These are phyloP conservation scores for Heliopora coerulea DNA, from an alignment of 92 coral and sea anemone genomes.

Conservation along the genomic window DNA sequence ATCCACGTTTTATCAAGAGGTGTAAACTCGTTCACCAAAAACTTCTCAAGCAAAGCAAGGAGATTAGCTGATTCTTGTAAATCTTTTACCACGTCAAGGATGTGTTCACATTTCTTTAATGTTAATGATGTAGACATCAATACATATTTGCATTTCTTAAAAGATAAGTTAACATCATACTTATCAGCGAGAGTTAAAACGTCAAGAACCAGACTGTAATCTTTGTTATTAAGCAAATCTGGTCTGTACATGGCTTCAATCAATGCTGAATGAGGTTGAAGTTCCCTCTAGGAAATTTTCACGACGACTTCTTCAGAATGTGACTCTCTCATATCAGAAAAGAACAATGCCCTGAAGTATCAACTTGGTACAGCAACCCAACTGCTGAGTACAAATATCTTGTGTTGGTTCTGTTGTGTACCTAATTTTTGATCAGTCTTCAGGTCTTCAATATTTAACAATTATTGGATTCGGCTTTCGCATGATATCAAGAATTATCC, in stretches of 20 bases:
- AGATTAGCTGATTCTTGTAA: too few relatives aligned
- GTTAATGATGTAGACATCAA: conserved; percentile 8
- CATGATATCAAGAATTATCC: too few relatives aligned
- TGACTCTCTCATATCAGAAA: conserved; percentile 26
- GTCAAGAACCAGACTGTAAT: conserved; percentile 3
- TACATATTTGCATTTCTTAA: conserved; percentile 38
- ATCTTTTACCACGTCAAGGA: background rate
- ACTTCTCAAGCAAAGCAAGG: too few relatives aligned
- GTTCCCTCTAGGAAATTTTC: conserved; percentile 15
- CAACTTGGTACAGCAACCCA: conserved; percentile 38
- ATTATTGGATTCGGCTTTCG: too few relatives aligned
- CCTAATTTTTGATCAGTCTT: background rate
- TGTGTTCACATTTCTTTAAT: conserved; percentile 18
- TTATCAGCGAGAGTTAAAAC: conserved; percentile 23
- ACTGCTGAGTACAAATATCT: conserved; percentile 29
- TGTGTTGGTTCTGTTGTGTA: background rate
- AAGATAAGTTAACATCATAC: conserved; percentile 13
- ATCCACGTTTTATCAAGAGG: too few relatives aligned
- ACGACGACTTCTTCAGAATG: conserved; percentile 24
- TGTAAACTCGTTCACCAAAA: too few relatives aligned
- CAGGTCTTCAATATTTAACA: background rate
- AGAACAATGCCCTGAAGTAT: conserved; percentile 25
- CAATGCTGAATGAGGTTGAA: conserved; percentile 19
- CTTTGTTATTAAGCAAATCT: conserved; percentile 21
- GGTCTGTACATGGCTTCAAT: conserved; percentile 38